A percentile compares a stretch with the other conserved stretches of the same genome.
These are phyloP conservation scores for Lasius platythorax DNA, from an alignment of 2,888 invertebrate species.

Conservation along the genomic window DNA sequence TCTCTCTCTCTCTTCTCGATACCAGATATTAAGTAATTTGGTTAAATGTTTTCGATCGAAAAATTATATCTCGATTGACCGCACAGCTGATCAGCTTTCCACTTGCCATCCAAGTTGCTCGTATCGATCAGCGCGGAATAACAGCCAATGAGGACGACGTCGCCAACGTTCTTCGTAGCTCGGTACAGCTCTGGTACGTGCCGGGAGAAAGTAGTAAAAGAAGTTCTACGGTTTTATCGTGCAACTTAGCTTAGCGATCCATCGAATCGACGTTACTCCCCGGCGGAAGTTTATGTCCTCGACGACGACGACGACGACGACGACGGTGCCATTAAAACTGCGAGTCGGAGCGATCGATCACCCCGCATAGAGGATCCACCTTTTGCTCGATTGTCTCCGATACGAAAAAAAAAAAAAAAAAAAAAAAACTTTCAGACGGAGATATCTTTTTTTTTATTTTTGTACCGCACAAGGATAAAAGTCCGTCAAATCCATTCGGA, in stretches of 20 bases:
- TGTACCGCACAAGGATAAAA: neutral
- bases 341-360: constrained; percentile 49
- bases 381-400: neutral
- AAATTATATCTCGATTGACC: neutral
- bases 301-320: constrained; percentile 54
- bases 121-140: constrained; percentile 29
- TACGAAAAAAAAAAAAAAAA: neutral
- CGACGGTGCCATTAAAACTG: constrained; percentile 58
- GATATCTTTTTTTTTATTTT: constrained; percentile 16
- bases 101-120: neutral
- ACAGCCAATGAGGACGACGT: constrained; percentile 20
- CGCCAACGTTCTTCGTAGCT: constrained; percentile 2
- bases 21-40: neutral
- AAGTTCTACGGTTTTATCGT: constrained; percentile 62
- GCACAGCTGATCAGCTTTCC: neutral
- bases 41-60: neutral
- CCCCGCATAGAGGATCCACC: neutral
- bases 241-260: constrained; percentile 56
- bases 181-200: neutral
- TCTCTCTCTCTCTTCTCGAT: too few relatives aligned
- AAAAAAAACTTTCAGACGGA: neutral
- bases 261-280: constrained; percentile 55
- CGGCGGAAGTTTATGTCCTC: constrained; percentile 58
- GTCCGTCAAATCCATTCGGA: neutral
- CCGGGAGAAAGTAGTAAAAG: constrained; percentile 46